These are phyloP conservation scores for Xestobium rufovillosum DNA, from an alignment of 2,888 invertebrate species.

Conservation along the genomic window DNA sequence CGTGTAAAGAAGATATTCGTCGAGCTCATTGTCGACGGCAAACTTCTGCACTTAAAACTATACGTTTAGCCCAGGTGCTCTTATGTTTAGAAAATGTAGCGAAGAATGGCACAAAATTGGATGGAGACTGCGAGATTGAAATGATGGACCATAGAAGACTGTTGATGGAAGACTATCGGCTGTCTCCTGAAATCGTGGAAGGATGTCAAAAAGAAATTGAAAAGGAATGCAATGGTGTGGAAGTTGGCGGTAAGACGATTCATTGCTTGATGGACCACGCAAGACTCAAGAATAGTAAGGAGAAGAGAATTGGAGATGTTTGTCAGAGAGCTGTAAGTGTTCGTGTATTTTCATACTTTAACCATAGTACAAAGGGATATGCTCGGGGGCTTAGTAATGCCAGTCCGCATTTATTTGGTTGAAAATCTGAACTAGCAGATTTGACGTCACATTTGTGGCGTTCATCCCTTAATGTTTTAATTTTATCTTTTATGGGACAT, in stretches of 20 bases:
- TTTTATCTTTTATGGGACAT: no score
- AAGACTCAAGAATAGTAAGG: constrained; percentile 54
- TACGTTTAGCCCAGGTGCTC: constrained; percentile 81
- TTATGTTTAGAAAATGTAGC: constrained; percentile 80
- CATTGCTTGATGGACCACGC: constrained; percentile 93
- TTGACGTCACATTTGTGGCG: no score
- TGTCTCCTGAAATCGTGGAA: constrained; percentile 88
- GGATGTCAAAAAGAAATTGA: constrained; percentile 81
- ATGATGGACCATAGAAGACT: constrained; percentile 85
- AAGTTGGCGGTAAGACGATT: constrained; percentile 80
- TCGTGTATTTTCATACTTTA: no score
- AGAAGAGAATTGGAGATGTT: constrained; percentile 57
- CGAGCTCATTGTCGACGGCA: constrained; percentile 77
- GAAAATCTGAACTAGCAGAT: no score
- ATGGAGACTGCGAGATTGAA: constrained; percentile 75
- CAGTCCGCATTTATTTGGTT: no score
- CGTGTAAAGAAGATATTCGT: constrained; percentile 86
- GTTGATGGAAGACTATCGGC: constrained; percentile 86
- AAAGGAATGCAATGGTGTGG: constrained; percentile 60
- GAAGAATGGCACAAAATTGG: constrained; percentile 63
- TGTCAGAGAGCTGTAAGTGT: constrained; percentile 66
- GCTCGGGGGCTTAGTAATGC: no score
- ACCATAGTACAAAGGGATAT: no score
- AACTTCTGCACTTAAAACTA: constrained; percentile 73
- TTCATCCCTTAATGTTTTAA: no score